Base-by-base conservation (phyloP, 2,888 invertebrate genomes). In the Himalopsyche japonica region DNA sequence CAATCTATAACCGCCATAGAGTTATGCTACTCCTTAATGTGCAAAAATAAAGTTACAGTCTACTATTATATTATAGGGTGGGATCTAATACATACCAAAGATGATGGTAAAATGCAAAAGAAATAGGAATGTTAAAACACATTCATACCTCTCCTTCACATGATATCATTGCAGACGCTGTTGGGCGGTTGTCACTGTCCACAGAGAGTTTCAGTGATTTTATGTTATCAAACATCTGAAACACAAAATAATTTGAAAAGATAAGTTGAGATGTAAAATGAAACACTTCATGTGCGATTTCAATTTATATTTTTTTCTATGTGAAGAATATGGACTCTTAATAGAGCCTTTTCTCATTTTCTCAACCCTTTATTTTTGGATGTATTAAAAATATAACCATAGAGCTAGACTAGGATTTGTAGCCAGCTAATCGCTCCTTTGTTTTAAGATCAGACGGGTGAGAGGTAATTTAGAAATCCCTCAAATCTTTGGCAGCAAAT, bases 141-240 rank as follows among this genome's bases (percentile, higher is more conserved):
- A 34, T 79, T 37, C 24, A 70, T 32, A 95, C 92, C 93, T 98
- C 98, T 76, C 95, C 95, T 91, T 98, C 98, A 83, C 95, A 94
- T 0, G 98, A 98, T 87, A 97, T 94, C 95, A 98, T 96, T 77
- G 96, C 97, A 7, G 94, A 94, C 0, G 96, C 97, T 15, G 95
- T 92, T 0, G 93, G 93, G 70, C 94, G 93, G 80, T 95, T 95
- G 18, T 93, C 93, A 85, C 93, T 93, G 88, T 96, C 95, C 70
- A 93, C 93, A 32, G 92, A 93, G 87, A 98, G 92, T 43, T 94
- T 93, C 86, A 98, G 91, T 24, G 95, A 93, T 87, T 95, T 95
- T 43, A 98, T 95, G 89, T 98, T 98, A 90, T 98, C 98, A 90
- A 97, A 98, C 97, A 98, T 98, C 95, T 96, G 90, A 20, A 90